phyloP scores from a whole-genome alignment of 2,797 vertebrate genomes.

The Onychomys leucogaster region DNA sequence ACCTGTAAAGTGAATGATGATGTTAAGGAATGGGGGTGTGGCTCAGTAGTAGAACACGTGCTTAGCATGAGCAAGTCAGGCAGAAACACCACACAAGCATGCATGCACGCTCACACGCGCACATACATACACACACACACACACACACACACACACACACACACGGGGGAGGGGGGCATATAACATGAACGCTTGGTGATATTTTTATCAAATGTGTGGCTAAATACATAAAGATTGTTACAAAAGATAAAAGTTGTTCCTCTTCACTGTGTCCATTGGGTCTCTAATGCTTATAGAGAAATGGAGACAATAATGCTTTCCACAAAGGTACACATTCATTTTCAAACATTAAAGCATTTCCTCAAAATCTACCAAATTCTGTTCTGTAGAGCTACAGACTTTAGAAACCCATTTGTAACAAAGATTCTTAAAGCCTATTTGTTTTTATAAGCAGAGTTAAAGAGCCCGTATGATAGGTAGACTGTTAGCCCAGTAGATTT shows the following conservation, averaged over 20 bases:
- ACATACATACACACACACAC: no score
- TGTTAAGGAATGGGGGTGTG: neutral
- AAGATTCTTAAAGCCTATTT: neutral
- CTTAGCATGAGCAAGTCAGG: neutral
- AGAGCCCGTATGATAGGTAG: neutral
- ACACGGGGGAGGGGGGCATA: neutral
- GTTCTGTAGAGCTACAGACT: neutral
- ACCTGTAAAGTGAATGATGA: neutral
- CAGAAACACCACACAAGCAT: no score
- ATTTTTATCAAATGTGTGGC: neutral
- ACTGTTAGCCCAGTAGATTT: neutral
- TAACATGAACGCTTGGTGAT: neutral
- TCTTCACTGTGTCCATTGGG: neutral
- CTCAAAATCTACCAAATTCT: neutral
- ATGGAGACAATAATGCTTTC: conserved; percentile 5
- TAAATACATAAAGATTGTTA: neutral
- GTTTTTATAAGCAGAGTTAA: neutral
- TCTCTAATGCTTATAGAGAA: neutral
- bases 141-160: no score
- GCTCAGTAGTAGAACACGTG: neutral
- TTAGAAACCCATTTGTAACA: neutral
- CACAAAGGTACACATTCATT: neutral
- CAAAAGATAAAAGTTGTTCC: neutral
- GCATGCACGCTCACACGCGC: no score
- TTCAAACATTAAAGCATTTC: neutral